Evolutionary conservation across 2,113 vertebrate genomes (phyloP), one percentile per base, ranked within the genome.

Genomic region (Camelus bactrianus): DNA sequence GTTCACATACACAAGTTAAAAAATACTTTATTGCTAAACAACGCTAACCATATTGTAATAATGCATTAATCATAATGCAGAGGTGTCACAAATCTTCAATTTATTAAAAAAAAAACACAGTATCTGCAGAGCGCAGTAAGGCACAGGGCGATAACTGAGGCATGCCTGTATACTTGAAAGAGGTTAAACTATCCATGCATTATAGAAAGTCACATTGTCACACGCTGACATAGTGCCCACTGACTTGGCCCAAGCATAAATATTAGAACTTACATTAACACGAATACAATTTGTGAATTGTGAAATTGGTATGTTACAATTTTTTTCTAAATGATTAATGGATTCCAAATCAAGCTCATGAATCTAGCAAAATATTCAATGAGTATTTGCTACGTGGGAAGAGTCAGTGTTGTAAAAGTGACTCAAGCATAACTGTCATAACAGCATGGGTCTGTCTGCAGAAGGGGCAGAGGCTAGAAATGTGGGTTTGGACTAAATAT

Each of bases 111-210:
- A 50, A 48, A 30, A 32, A 77, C 32, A 35, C 50, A 35, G 32
- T 22, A 24, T 35, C 11, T 54, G 30, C 12, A 1, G 54, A 52
- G 32, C 13, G 6, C 19, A 13, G 0, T 54, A 30, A 54, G 22
- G 50, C 50, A 77, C 48, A n/a, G 50, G 20, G 46, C 19, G 8
- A 19, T 22, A n/a, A 22, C 22, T 54, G 75, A 54, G 75, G 11
- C n/a, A 6, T 54, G 11, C 32, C 50, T 24, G 75, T 77, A 5
- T 6, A 46, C 20, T 62, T 91, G 54, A 65, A 69, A 35, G 26
- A 94, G 46, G 54, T 77, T 28, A 80, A 62, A 54, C 46, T 46
- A 50, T 48, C 26, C 32, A 73, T 7, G 75, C 32, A 35, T 82
- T 72, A 60, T n/a, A 60, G 42, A 79, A 67, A 46, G 14, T 24